Base-by-base conservation (phyloP, 2,113 vertebrate genomes). In the Melospiza georgiana region DNA sequence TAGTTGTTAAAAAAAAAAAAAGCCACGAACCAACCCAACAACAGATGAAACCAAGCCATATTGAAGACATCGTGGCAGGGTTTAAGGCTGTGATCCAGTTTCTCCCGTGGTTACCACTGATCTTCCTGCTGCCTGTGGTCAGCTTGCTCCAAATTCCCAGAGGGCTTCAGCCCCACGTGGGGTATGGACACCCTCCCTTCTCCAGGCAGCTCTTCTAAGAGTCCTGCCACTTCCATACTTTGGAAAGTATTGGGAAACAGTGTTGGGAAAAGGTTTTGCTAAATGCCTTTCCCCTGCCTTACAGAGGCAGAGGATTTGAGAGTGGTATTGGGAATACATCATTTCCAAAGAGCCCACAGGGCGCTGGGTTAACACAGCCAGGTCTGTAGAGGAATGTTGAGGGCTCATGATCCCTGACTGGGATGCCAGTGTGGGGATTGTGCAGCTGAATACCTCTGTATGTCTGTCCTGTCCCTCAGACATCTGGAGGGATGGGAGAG, bases 91-190 rank as follows among this genome's bases (percentile, higher is more conserved):
- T 58, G n/a, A 18, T 74, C 37, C 51, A n/a, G 15, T 28, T 88
- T 59, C 33, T 39, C 5, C 33, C 27, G 9, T 57, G 33, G 55
- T 73, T 57, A 16, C 22, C n/a, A 41, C 48, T 0, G 12, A 46
- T 22, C 19, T 59, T 76, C 58, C 77, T 3, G 2, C 46, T 55
- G 57, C 22, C 30, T 44, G 37, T 3, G 6, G 12, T 74, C n/a
- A 55, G 17, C 27, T 28, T 48, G 23, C 44, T 46, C 49, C 39
- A 16, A 83, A 25, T 2, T 15, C 25, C 21, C 49, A 30, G 44
- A 0, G 0, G 48, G 25, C 27, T 86, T 43, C 68, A 63, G 51
- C 39, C 73, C 21, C 46, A 30, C 0, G 0, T 0, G 1, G 33
- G 33, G 4, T 30, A 11, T 31, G 39, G 48, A 24, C 55, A 57